Evolutionary conservation across 2,797 vertebrate genomes (phyloP), one percentile per base, ranked within the genome.

Genomic region (Bufotes viridis): DNA sequence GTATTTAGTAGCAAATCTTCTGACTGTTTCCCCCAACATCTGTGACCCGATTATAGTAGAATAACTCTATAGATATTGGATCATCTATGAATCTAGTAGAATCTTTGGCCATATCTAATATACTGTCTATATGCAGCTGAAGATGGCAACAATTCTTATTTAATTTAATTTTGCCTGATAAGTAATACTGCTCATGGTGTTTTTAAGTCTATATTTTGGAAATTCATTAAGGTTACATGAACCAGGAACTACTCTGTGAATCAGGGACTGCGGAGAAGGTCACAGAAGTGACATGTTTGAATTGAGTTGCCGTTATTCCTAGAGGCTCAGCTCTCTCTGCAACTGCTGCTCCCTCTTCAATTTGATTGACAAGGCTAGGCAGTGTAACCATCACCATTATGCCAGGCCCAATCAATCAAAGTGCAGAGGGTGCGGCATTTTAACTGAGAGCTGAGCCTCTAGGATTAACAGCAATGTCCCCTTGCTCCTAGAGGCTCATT

Each of bases 241-340:
- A 85, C 24, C 29, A 76, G 72, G 22, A 76, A 17, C 22, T 49
- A 63, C 57, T 29, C 13, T 63, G 24, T 75, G 69, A 74, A 10
- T 72, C 53, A 42, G 55, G 75, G 58, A 75, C 29, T 75, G 20
- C 55, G 63, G 29, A 49, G 29, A 84, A 75, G 70, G 82, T 84
- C 69, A 84, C 18, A 29, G 18, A 60, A 20, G 20, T 22, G 42
- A 75, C n/a, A 42, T 84, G 70, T 76, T 15, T 84, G 67, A 75
- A 42, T 42, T 42, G 42, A 42, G 42, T 42, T 42, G 42, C 42
- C 42, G 42, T 42, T 42, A 42, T 7, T 42, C 42, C 42, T 42
- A 42, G 42, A 42, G 42, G 42, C 42, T 42, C 42, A 42, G 42
- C 42, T 42, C 3, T 42, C 42, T 42, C 2, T 5, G 42, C 42